A percentile compares a stretch with the other conserved stretches of the same genome.
phyloP scores from a whole-genome alignment of 2,113 vertebrate genomes.

The Psilopsiagon aurifrons region DNA sequence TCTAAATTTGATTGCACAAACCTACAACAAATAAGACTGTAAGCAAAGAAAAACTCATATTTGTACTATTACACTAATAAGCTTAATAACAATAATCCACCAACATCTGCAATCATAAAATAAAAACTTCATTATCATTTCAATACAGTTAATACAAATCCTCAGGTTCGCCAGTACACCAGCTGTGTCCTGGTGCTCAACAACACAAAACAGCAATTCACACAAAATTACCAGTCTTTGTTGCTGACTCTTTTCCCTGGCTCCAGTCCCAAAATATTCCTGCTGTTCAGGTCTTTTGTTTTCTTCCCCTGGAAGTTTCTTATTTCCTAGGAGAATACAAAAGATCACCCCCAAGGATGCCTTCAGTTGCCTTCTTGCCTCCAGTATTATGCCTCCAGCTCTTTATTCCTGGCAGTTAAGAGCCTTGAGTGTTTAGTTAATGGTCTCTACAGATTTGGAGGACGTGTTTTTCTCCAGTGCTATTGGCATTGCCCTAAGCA shows the following conservation, averaged over 20 bases:
- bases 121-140: conserved; percentile 80
- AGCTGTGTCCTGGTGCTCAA: conserved; percentile 75
- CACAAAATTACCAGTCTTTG: conserved; percentile 76
- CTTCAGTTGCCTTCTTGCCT: conserved; percentile 44
- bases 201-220: conserved; percentile 78
- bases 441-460: neutral
- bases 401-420: neutral
- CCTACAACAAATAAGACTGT: conserved; percentile 48
- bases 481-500: neutral
- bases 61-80: conserved; percentile 75
- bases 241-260: conserved; percentile 75
- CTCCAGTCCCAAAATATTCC: conserved; percentile 72
- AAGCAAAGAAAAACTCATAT: conserved; percentile 69
- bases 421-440: neutral
- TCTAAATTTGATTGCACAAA: conserved; percentile 55
- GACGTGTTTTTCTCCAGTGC: neutral
- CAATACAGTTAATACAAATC: conserved; percentile 75
- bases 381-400: neutral
- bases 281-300: conserved; percentile 78
- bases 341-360: conserved; percentile 41
- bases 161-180: conserved; percentile 74
- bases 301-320: conserved; percentile 55
- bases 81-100: conserved; percentile 78
- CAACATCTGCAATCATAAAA: conserved; percentile 78
- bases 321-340: conserved; percentile 61